These are phyloP conservation scores for Eupithecia inturbata DNA, from an alignment of 2,888 invertebrate genomes.

Conservation along the genomic window DNA sequence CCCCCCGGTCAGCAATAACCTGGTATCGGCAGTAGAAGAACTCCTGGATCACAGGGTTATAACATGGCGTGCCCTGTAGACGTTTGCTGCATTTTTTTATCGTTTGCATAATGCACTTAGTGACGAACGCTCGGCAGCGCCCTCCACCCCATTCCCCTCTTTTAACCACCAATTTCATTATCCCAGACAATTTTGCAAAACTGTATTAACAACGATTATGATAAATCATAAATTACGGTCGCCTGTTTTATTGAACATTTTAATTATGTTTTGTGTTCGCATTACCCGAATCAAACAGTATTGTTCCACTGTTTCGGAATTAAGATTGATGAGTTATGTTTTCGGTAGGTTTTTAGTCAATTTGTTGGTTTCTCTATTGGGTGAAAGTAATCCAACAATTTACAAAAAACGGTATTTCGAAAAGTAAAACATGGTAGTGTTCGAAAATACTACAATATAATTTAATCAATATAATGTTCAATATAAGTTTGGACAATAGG, in stretches of 20 bases:
- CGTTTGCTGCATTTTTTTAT: constrained; percentile 44
- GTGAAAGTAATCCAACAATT: not conserved
- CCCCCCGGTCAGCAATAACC: not conserved
- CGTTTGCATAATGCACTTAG: constrained; percentile 54
- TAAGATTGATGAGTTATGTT: constrained; percentile 56
- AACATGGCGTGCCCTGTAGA: constrained; percentile 43
- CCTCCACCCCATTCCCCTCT: constrained; percentile 18
- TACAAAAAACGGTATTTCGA: not conserved
- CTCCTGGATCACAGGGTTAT: constrained; percentile 8
- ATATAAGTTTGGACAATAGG: too few species aligned
- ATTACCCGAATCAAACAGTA: constrained; percentile 54
- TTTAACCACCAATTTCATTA: constrained; percentile 57
- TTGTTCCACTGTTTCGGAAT: constrained; percentile 55
- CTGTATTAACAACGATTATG: constrained; percentile 57
- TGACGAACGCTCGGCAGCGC: constrained; percentile 38
- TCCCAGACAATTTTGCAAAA: constrained; percentile 58
- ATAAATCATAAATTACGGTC: constrained; percentile 56
- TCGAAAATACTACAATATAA: not conserved
- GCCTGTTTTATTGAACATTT: constrained; percentile 51
- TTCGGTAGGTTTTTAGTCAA: not conserved
- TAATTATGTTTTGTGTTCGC: constrained; percentile 55
- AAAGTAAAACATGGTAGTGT: not conserved
- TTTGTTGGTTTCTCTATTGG: not conserved
- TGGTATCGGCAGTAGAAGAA: not conserved
- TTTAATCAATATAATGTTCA: not conserved